Evolutionary conservation across 35 echinoderm and acorn worm genomes (phyloP).

Genomic region (Lytechinus pictus): DNA sequence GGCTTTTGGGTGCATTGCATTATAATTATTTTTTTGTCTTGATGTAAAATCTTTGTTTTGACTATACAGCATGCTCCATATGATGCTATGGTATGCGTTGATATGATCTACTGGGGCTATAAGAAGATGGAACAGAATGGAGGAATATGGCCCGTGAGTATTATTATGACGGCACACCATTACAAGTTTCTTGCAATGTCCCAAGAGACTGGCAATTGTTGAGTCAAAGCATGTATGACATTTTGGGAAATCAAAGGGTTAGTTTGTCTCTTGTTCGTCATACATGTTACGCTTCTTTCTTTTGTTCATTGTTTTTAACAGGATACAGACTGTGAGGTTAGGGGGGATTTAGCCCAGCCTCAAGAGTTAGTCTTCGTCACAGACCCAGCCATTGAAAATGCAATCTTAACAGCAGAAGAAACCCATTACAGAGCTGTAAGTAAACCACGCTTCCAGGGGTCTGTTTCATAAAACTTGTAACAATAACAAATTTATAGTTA

Average conservation of each 20-base stretch:
- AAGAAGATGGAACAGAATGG: constrained; percentile 21
- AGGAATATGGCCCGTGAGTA: constrained; percentile 75
- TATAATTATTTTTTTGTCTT: background rate
- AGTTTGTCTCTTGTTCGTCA: too few species aligned
- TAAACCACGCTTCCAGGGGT: background rate
- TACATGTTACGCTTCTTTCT: too few species aligned
- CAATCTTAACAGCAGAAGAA: constrained; percentile 50
- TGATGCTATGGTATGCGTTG: constrained; percentile 77
- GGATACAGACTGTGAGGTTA: constrained; percentile 9
- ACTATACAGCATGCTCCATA: constrained; percentile 76
- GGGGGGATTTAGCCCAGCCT: constrained; percentile 34
- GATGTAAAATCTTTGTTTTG: background rate
- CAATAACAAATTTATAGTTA: too few species aligned
- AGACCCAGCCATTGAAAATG: constrained; percentile 48
- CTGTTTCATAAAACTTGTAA: too few species aligned
- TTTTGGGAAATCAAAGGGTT: too few species aligned
- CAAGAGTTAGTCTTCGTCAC: constrained; percentile 57
- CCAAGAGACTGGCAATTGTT: too few species aligned
- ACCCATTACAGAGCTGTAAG: constrained; percentile 62
- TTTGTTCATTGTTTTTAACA: background rate
- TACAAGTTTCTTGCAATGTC: too few species aligned
- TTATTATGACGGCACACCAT: too few species aligned
- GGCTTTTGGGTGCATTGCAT: background rate
- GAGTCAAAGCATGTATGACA: too few species aligned
- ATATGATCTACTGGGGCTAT: constrained; percentile 49